Evolutionary conservation across 2,113 vertebrate species (phyloP).

Genomic region (Peromyscus californicus): DNA sequence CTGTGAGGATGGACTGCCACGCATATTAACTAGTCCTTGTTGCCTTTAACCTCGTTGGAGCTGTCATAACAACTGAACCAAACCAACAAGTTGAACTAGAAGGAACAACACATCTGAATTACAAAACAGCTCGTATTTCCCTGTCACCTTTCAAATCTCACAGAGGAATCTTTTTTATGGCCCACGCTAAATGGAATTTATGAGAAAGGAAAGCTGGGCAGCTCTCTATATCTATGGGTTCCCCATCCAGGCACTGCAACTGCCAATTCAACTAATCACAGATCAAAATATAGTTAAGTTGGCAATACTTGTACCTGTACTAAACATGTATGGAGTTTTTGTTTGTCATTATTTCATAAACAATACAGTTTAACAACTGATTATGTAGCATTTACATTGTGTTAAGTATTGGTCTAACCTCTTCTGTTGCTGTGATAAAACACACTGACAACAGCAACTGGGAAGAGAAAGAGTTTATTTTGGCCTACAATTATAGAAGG

Average conservation of each 20-base stretch:
- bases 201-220: not conserved
- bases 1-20: not conserved
- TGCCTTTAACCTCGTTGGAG: not conserved
- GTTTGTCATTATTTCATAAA: not conserved
- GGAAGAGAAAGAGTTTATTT: not conserved
- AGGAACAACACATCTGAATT: not conserved
- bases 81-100: not conserved
- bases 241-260: not conserved
- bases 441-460: not conserved
- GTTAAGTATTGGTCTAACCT: not conserved
- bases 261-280: not conserved
- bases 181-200: not conserved
- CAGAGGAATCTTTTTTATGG: not conserved
- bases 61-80: not conserved
- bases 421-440: not conserved
- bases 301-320: not conserved
- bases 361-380: not conserved
- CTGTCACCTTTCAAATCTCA: not conserved
- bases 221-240: not conserved
- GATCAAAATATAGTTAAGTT: not conserved
- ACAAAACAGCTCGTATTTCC: constrained; percentile 35
- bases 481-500: not conserved
- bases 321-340: not conserved
- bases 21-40: not conserved
- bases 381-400: not conserved